Evolutionary conservation across 2,113 vertebrate species (phyloP).

Genomic region (Ifrita kowaldi): DNA sequence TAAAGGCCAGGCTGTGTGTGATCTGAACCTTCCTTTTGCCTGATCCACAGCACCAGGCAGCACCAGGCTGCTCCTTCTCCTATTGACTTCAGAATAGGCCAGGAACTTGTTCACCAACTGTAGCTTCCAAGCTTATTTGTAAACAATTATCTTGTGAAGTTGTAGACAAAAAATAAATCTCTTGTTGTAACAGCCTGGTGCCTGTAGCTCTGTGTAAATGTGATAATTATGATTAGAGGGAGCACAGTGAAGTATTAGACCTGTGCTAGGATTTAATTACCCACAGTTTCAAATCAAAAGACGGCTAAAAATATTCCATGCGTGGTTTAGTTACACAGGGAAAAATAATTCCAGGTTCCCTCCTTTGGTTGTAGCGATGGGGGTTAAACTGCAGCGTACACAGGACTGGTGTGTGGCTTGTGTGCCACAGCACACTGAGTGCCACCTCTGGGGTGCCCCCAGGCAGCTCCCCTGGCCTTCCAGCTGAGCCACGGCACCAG

Average conservation of each 20-base stretch:
- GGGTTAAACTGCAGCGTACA: background rate
- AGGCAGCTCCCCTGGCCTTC: background rate
- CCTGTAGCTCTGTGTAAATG: background rate
- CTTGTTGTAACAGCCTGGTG: background rate
- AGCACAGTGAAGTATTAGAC: background rate
- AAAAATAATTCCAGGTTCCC: background rate
- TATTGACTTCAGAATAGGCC: background rate
- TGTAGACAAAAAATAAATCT: background rate
- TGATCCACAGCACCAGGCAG: background rate
- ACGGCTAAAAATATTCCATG: background rate
- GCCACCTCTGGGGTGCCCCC: background rate
- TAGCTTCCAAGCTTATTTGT: background rate
- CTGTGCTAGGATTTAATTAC: background rate
- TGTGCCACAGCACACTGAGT: background rate
- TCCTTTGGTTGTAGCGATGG: background rate
- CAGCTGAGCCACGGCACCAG: background rate
- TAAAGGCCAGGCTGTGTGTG: background rate
- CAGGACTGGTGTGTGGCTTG: background rate
- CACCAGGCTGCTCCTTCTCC: background rate
- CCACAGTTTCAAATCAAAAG: constrained; percentile 7
- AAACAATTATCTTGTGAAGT: background rate
- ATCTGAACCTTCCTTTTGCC: background rate
- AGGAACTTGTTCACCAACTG: background rate
- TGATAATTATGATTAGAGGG: background rate
- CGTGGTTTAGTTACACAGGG: background rate